Base-by-base conservation (phyloP, 1,140 invertebrate genomes). In the roundworm (Caenorhabditis elegans) region DNA sequence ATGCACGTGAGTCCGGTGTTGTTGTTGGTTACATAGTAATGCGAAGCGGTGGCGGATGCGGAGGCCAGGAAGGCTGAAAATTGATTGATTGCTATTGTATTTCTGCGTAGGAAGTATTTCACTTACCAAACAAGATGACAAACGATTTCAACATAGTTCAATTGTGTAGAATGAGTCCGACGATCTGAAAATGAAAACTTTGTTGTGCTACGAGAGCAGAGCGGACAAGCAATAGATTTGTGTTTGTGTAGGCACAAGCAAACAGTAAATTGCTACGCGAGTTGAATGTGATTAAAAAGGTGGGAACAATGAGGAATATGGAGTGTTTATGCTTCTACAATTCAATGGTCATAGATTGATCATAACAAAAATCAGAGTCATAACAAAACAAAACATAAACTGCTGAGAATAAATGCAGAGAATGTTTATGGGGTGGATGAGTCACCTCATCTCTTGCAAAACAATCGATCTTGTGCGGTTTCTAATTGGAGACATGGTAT, bases 211-310 rank as follows among this genome's bases (percentile, higher is more conserved):
- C 10, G 51, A 55, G 26, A 26, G n/a, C n/a, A n/a, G n/a, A n/a
- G n/a, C n/a, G n/a, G 39, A 39, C 24, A 60, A 39, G 36, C 60
- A 70, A 70, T 70, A 70, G 60, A 70, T 70, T 70, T 70, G 60
- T 36, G 34, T 39, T 70, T 70, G 60, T 39, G 60, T 70, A 48
- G 60, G 13, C 60, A 70, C 60, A 70, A 22, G 60, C 34, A 70
- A 70, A 70, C 34, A 70, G n/a, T n/a, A n/a, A 60, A 60, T 53
- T 11, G 49, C 49, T 24, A 10, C 49, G 15, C 34, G 53, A 60
- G 19, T 31, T 17, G 53, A 55, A 55, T 31, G 17, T 36, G 60
- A 34, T 34, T 60, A 11, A 5, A 31, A 39, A 43, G 34, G 34
- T n/a, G 60, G 28, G 53, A 60, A 60, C 53, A 31, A 60, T 60